Percentiles rank a stretch among this genome's conserved stretches.
phyloP scores from a whole-genome alignment of 2,888 invertebrate genomes.

The Eugnorisma glareosa region DNA sequence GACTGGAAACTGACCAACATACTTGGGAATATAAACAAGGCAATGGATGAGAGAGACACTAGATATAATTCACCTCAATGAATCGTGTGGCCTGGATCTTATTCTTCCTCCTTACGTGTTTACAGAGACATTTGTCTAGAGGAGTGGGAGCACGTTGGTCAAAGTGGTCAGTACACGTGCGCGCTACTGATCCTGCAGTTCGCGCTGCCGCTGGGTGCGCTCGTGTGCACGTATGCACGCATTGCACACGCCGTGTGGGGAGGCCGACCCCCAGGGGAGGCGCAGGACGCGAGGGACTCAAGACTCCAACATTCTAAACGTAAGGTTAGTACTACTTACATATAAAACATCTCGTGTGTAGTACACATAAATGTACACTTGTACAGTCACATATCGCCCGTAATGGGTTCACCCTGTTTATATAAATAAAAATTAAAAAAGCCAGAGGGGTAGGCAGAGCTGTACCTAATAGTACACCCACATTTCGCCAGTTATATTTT shows the following conservation, averaged over 20 bases:
- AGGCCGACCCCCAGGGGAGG: slow-evolving; percentile 96
- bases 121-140: slow-evolving; percentile 93
- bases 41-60: not conserved
- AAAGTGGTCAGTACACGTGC: slow-evolving; percentile 94
- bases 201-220: slow-evolving; percentile 94
- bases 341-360: not conserved
- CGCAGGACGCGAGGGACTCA: slow-evolving; percentile 95
- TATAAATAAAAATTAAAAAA: no score
- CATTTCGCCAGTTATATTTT: not conserved
- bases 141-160: slow-evolving; percentile 92
- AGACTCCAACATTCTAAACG: slow-evolving; percentile 96
- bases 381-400: no score
- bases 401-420: not conserved
- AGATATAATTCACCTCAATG: not conserved
- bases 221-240: slow-evolving; percentile 96
- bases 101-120: slow-evolving; percentile 63
- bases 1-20: not conserved
- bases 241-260: slow-evolving; percentile 97
- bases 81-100: not conserved
- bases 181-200: slow-evolving; percentile 96
- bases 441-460: not conserved
- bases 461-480: not conserved
- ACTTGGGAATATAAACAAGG: not conserved
- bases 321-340: slow-evolving; percentile 92
- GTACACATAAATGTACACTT: not conserved